These are phyloP conservation scores for Cheirogaleus major DNA, from an alignment of 2,797 vertebrate species.

Conservation along the genomic window DNA sequence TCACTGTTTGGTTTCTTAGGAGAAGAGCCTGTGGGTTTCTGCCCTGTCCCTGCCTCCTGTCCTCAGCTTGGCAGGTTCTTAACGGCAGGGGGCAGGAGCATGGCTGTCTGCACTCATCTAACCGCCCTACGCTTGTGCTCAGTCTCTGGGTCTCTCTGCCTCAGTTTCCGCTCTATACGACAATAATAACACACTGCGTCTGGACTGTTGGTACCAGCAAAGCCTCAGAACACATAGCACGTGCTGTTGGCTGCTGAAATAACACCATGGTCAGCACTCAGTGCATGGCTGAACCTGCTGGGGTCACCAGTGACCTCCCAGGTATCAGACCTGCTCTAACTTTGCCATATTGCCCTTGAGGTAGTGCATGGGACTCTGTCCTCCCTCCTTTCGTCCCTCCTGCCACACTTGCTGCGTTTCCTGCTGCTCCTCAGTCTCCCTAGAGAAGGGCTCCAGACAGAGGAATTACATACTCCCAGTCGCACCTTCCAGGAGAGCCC, in stretches of 20 bases:
- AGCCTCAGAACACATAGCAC: background rate
- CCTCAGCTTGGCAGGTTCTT: background rate
- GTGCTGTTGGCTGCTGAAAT: background rate
- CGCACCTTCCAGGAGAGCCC: background rate
- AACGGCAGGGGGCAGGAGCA: accelerated
- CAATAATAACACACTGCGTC: background rate
- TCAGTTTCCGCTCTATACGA: background rate
- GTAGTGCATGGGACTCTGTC: background rate
- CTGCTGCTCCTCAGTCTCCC: background rate
- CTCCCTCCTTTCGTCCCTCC: background rate
- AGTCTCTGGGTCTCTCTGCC: background rate
- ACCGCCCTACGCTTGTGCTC: background rate
- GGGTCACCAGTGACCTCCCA: background rate
- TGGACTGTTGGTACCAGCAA: no score
- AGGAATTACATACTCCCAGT: background rate
- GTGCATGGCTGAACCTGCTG: background rate
- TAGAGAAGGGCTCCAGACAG: background rate
- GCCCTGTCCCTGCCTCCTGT: background rate
- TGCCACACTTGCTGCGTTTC: background rate
- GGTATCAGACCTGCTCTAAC: background rate
- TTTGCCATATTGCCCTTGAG: background rate
- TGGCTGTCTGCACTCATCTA: background rate
- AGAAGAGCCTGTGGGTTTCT: background rate
- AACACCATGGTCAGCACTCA: background rate
- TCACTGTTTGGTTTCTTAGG: background rate